Base-by-base conservation (phyloP, 1,140 invertebrate genomes). In the Chlorops oryzae region DNA sequence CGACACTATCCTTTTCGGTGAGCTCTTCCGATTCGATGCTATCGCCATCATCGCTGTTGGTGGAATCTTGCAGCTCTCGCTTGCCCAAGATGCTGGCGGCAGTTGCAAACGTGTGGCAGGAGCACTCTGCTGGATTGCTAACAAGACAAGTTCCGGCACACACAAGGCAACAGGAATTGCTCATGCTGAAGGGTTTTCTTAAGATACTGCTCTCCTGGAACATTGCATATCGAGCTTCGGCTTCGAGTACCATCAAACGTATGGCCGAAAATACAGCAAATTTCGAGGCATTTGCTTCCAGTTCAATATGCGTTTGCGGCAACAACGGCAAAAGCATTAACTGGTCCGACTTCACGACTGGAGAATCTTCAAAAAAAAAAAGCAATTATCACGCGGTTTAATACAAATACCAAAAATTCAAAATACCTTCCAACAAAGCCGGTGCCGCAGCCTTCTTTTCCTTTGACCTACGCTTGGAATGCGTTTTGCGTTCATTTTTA, bases 231-330 rank as follows among this genome's bases (percentile, higher is more conserved):
- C 64, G 57, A 1, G 70, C 69, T 43, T 72, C 70, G 3, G 65
- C 65, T 56, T 72, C 70, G 15, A 72, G 48, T 0, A 72, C 69
- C 1, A 62, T 62, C 23, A 69, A 63, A 2, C 70, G 57, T 39
- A 72, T 70, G 2, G 67, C 70, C 20, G 70, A 69, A 34, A 70
- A 72, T 17, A 72, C 60, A 0, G 70, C 69, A 47, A 72, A 72
- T 50, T 72, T 72, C n/a, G 70, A 72, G 2, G 69, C 65, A 57
- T 72, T 72, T 2, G 69, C 59, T 55, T 70, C 62, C 2, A 72
- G 54, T 40, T 72, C 70, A n/a, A 72, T 71, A 27, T 70, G 65
- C 5, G 67, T 60, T 20, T 65, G 58, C 1, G 69, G 62, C 43
- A 65, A 70, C 4, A 58, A 47, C 10, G 68, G 68, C 50, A 63